phyloP scores from a whole-genome alignment of 2,113 vertebrate genomes.

The Nyctibius bracteatus region DNA sequence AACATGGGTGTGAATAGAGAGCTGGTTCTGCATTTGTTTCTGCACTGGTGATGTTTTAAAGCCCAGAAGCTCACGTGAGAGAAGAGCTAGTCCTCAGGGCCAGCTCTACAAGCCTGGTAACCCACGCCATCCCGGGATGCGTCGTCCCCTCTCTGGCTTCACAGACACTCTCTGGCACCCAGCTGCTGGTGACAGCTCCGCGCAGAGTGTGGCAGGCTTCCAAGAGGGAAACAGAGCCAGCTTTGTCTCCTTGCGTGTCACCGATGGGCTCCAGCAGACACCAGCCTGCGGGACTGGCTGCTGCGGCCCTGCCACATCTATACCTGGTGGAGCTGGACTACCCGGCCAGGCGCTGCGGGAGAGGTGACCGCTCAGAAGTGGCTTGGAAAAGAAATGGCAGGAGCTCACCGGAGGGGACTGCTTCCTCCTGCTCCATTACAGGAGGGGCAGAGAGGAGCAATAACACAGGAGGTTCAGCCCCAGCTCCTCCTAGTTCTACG shows the following conservation, averaged over 20 bases:
- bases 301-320: not conserved
- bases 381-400: not conserved
- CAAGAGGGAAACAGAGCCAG: not conserved
- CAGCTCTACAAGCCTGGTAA: not conserved
- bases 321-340: not conserved
- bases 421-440: not conserved
- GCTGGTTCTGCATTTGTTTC: not conserved
- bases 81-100: not conserved
- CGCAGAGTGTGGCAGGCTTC: not conserved
- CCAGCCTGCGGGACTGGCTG: rapidly evolving
- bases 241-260: not conserved
- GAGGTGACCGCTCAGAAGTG: too few species aligned
- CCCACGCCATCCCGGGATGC: rapidly evolving
- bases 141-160: rapidly evolving
- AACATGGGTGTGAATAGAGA: not conserved
- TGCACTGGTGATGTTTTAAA: not conserved
- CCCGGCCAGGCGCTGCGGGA: rapidly evolving
- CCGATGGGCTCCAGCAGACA: rapidly evolving
- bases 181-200: not conserved
- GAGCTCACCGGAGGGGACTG: rapidly evolving
- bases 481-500: not conserved
- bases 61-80: not conserved
- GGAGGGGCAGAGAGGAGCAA: not conserved
- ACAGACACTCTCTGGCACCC: not conserved
- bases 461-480: too few species aligned